A percentile compares a stretch with the other conserved stretches of the same genome.
These are phyloP conservation scores for Trichogramma dendrolimi DNA, from an alignment of 2,888 invertebrate species.

Conservation along the genomic window DNA sequence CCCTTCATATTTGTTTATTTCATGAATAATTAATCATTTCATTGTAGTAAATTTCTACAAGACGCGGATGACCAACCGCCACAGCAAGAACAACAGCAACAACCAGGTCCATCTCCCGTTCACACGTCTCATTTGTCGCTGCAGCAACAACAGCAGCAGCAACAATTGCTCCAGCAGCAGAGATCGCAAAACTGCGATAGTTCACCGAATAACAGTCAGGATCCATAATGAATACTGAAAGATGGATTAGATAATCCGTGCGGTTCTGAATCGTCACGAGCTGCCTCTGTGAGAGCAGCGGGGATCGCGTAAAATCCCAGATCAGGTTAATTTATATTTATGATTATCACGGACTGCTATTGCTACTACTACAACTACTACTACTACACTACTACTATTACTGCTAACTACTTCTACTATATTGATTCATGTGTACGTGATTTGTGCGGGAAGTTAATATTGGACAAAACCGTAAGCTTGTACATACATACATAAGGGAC, in stretches of 20 bases:
- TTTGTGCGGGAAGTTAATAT: no score
- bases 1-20: no score
- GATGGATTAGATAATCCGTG: constrained; percentile 11
- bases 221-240: constrained; percentile 46
- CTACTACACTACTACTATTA: no score
- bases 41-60: no score
- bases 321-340: no score
- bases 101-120: constrained; percentile 38
- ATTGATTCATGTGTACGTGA: no score
- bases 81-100: constrained; percentile 32
- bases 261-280: constrained; percentile 30
- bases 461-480: no score
- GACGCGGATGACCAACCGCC: constrained; percentile 7
- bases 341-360: no score
- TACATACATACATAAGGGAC: no score
- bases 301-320: constrained; percentile 25
- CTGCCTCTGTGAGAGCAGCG: constrained; percentile 39
- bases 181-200: constrained; percentile 43
- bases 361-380: no score
- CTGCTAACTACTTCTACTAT: no score
- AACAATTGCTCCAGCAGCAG: constrained; percentile 29
- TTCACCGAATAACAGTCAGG: constrained; percentile 45
- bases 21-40: no score
- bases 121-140: constrained; percentile 32
- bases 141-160: constrained; percentile 6